A percentile compares a stretch with the other conserved stretches of the same genome.
Evolutionary conservation across 2,797 vertebrate genomes (phyloP).

Genomic region (Sebastes kiyomatsui): DNA sequence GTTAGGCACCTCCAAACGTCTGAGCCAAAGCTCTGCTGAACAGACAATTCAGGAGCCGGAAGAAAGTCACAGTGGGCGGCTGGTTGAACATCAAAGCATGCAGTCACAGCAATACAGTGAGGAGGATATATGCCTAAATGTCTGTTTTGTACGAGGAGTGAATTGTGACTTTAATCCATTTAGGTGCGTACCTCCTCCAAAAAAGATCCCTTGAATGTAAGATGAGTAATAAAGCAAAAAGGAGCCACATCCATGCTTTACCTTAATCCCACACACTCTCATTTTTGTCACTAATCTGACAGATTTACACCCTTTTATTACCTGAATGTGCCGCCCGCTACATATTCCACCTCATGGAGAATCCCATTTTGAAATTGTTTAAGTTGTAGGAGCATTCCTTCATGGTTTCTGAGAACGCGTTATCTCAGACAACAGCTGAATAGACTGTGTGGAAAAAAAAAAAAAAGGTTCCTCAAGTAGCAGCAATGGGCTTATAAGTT

Average conservation of each 20-base stretch:
- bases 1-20: constrained; percentile 63
- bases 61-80: constrained; percentile 76
- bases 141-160: constrained; percentile 63
- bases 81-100: constrained; percentile 75
- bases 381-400: constrained; percentile 62
- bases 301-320: constrained; percentile 76
- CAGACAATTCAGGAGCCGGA: constrained; percentile 61
- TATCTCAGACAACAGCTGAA: constrained; percentile 68
- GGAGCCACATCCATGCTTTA: constrained; percentile 61
- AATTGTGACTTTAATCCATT: constrained; percentile 80
- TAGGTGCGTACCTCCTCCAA: constrained; percentile 70
- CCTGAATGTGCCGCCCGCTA: constrained; percentile 69
- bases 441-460: constrained; percentile 18
- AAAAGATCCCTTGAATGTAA: constrained; percentile 65
- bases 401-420: constrained; percentile 38
- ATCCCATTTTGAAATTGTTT: constrained; percentile 55
- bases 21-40: constrained; percentile 62
- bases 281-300: constrained; percentile 77
- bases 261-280: constrained; percentile 77
- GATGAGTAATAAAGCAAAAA: constrained; percentile 74
- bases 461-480: constrained; percentile 28
- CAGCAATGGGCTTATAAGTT: constrained; percentile 28
- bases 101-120: constrained; percentile 65
- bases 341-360: constrained; percentile 64
- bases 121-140: constrained; percentile 71